Base-by-base conservation (phyloP, 2,888 invertebrate genomes). In the Phytoseiulus persimilis region DNA sequence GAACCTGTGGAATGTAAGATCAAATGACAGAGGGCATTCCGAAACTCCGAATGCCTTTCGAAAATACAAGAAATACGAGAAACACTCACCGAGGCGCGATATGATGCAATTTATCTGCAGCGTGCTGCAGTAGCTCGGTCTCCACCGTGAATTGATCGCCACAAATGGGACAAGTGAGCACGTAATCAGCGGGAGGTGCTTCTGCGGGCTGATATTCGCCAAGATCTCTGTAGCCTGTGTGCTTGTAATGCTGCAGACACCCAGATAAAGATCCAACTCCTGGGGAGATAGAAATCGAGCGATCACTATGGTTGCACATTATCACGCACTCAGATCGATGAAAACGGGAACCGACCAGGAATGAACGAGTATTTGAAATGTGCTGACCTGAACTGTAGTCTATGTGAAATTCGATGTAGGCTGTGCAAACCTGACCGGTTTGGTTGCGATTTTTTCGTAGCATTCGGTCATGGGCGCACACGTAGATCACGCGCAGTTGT, bases 401-500 rank as follows among this genome's bases (percentile, higher is more conserved):
- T 2, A 45, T 45, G 45, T 33, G 39, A 23, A 87, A 87, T 45
- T 87, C 87, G 45, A 87, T 87, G 87, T 39, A 87, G 28, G 87
- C 33, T 23, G 87, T 87, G 87, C 87, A 87, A 28, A 87, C 87
- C 33, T 87, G 87, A 6, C 87, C 87, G 33, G 33, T 87, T 18
- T 87, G 87, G 28, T 65, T 65, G 9, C 87, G 87, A n/a, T 87
- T 87, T 87, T 87, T 87, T 39, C 87, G 32, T 6, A 87, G 87
- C 87, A 39, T 87, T 14, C 87, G 87, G n/a, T 87, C 87, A 45
- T 87, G 87, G 33, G 87, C 87, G 32, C 87, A 87, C 0, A 87
- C 87, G 87, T 87, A 87, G 18, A 87, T 87, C 31, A 87, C 87
- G 87, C 87, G 87, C 11, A 87, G 87, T 31, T 87, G 87, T 33